phyloP scores from a whole-genome alignment of 2,888 invertebrate genomes.

The Drosophila borborema region DNA sequence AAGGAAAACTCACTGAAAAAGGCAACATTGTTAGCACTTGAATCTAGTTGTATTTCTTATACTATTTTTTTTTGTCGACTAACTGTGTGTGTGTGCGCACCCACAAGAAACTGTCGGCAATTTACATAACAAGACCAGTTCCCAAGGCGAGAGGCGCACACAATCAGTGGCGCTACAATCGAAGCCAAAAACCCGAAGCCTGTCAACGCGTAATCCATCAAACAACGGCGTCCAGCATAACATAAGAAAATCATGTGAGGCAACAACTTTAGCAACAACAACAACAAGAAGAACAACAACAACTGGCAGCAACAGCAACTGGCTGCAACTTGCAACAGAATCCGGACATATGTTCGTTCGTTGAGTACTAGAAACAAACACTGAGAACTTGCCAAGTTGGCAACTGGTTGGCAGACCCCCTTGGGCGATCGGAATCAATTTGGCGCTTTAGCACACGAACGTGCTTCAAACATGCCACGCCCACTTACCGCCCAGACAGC shows the following conservation, averaged over 20 bases:
- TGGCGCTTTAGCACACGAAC: slow-evolving; percentile 81
- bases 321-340: slow-evolving; percentile 14
- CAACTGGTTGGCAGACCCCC: slow-evolving; percentile 54
- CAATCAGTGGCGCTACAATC: slow-evolving; percentile 71
- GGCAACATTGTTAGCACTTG: slow-evolving; percentile 74
- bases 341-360: slow-evolving; percentile 20
- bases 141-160: slow-evolving; percentile 73
- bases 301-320: slow-evolving; percentile 11
- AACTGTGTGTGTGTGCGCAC: slow-evolving; percentile 72
- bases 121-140: slow-evolving; percentile 79
- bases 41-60: slow-evolving; percentile 17
- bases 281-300: neutral
- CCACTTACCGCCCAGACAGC: slow-evolving; percentile 49
- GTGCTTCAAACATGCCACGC: slow-evolving; percentile 71
- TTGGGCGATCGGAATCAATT: slow-evolving; percentile 79
- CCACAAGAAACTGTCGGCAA: slow-evolving; percentile 63
- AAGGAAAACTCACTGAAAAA: slow-evolving; percentile 34
- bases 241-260: slow-evolving; percentile 39
- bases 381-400: slow-evolving; percentile 21
- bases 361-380: slow-evolving; percentile 53
- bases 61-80: neutral
- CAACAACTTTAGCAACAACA: slow-evolving; percentile 24
- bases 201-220: slow-evolving; percentile 84
- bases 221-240: slow-evolving; percentile 50
- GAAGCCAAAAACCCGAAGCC: slow-evolving; percentile 47